phyloP scores from a whole-genome alignment of 37 sponge, comb jelly and placozoan species.

The Dysidea cf. avara region DNA sequence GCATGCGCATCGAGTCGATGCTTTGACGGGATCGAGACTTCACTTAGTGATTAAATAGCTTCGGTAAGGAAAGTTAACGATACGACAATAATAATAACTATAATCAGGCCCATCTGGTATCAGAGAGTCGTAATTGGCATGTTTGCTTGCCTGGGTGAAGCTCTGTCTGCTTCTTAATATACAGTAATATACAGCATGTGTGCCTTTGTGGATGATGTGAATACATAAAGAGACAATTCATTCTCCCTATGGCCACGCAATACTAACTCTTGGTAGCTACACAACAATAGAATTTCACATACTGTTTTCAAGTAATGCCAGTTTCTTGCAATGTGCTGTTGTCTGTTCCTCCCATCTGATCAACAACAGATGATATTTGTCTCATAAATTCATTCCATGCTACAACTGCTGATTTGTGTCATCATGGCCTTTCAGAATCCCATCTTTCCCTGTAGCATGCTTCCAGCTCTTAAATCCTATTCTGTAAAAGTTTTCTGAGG shows the following conservation, averaged over 20 bases:
- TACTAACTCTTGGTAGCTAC: constrained; percentile 61
- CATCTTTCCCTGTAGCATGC: constrained; percentile 59
- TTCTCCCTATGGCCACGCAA: too few species aligned
- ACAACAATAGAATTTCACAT: constrained; percentile 56
- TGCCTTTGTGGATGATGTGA: constrained; percentile 37
- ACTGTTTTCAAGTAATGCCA: constrained; percentile 59
- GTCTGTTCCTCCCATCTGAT: too few species aligned
- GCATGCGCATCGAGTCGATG: too few species aligned
- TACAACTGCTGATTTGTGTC: constrained; percentile 29
- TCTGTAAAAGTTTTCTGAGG: constrained; percentile 38
- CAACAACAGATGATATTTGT: constrained; percentile 34
- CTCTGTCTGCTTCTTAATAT: constrained; percentile 56
- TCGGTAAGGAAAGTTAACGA: too few species aligned
- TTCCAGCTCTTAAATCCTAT: constrained; percentile 54
- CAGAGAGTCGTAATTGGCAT: constrained; percentile 57
- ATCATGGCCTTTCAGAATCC: constrained; percentile 40
- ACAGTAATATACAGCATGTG: constrained; percentile 48
- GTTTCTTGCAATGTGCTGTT: constrained; percentile 41
- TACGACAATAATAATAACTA: constrained; percentile 48
- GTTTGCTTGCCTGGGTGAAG: too few species aligned
- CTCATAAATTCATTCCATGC: constrained; percentile 39
- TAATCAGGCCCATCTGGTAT: constrained; percentile 72
- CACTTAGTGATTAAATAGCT: too few species aligned
- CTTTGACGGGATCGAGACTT: too few species aligned
- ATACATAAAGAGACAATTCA: constrained; percentile 49